Base-by-base conservation (phyloP, 2,113 vertebrate species). In the Canis aureus region DNA sequence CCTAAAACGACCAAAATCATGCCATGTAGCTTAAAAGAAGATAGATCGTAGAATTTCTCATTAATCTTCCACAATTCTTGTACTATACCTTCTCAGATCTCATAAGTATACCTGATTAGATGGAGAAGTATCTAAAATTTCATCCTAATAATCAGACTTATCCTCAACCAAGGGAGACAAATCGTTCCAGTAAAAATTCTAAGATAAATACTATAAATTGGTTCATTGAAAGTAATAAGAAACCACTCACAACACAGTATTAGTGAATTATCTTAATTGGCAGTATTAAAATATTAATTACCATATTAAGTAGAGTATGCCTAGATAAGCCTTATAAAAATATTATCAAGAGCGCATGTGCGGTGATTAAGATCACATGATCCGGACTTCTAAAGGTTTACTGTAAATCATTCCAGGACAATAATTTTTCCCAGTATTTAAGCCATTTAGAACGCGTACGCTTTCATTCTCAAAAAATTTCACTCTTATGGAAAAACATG, bases 271-370 rank as follows among this genome's bases (percentile, higher is more conserved):
- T 27, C 25, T 3, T 85, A 86, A 74, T 13, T 80, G 60, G 20
- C 69, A 66, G 57, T 53, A 71, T 62, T 89, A 89, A 86, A 92
- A 62, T 8, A 60, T 82, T 81, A 66, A 67, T 82, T 73, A 55
- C 38, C 23, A n/a, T 38, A 79, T 80, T 23, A 84, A 86, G 57
- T 38, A 8, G 32, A 93, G 59, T 89, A 91, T 97, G 23, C 67
- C 29, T 94, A 79, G 55, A 86, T 66, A 17, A 94, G 23, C 12
- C 60, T 74, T 79, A 85, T 4, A 62, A 49, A 95, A 97, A 49
- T 81, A 79, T 35, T 71, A 88, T 79, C 29, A 88, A 88, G 74
- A 81, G 38, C 11, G 78, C 32, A 22, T 49, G 10, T 71, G 9
- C 73, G 27, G 82, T 55, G 19, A 94, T 38, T 71, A 74, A 83